Evolutionary conservation across 2,888 invertebrate genomes (phyloP), one percentile per base, ranked within the genome.

Genomic region (Parnassius smintheus): DNA sequence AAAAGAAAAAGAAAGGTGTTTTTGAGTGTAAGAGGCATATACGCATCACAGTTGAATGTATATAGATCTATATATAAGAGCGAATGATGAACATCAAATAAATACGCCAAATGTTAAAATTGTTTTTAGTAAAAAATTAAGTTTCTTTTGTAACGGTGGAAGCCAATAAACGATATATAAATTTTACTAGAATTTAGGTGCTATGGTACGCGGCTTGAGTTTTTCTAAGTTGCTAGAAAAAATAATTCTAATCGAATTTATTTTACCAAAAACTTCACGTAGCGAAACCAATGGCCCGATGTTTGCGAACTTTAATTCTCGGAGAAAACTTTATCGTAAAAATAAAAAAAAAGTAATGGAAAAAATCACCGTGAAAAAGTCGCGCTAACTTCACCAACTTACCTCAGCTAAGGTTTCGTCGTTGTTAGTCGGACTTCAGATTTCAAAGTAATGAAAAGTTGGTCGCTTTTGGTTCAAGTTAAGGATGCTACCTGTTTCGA

Each of bases 381-480:
- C 41, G 53, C 52, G 56, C 51, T 35, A 51, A 59, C 50, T 59
- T 63, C 41, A 10, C 41, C 54, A 55, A 63, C 18, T 63, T 63
- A 52, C 55, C 55, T 48, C 51, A 25, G 58, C 55, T 63, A 59
- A 51, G 63, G 63, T 22, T 63, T 59, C 63, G 44, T 13, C 50
- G 54, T 53, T 62, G 54, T 49, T 44, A 9, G 42, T n/a, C 52
- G 48, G 45, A 56, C 46, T 63, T 22, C 45, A 45, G 55, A 54
- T 56, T 63, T 55, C 63, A 22, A 59, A 48, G 63, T 63, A 46
- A 18, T 25, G 51, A 13, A 62, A 63, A 59, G 44, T 54, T 59
- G 4, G 9, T n/a, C 51, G 42, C 45, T 50, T 49, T 49, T 18
- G 45, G 50, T 46, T 55, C 55, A 49, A 63, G 55, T 59, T 55